Evolutionary conservation across 1,140 invertebrate genomes (phyloP), one percentile per base, ranked within the genome.

Genomic region (Drosophila nannoptera): DNA sequence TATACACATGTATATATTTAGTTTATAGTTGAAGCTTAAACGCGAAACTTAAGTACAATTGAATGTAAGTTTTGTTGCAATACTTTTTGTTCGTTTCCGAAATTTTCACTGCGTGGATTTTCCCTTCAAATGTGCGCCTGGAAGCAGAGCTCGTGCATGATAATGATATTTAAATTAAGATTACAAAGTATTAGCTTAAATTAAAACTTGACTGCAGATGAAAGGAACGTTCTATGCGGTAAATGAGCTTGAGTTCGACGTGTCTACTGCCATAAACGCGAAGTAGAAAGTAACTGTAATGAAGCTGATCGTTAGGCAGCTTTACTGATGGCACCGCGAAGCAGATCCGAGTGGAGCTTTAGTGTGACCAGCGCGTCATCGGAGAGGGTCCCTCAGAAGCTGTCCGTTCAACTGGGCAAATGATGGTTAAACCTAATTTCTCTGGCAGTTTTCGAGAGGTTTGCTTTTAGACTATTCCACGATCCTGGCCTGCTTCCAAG

Each of bases 31-130:
- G 61, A 52, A 82, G 58, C 78, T 82, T 81, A 83, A 50, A 66
- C 22, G 55, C 42, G 38, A 62, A 67, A 66, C 72, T 83, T 84
- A 84, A 86, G 80, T 83, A 84, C 75, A 70, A 72, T 73, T 83
- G 80, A 84, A 84, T 84, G 80, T 84, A 76, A 73, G 43, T 82
- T 78, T 22, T 36, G 38, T 70, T 62, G 68, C 66, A 83, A 84
- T 84, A 84, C 80, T 83, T 67, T 61, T 61, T 65, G 60, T 42
- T 46, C 48, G 73, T 60, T 50, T 61, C 12, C 16, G 11, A 31
- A 48, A 48, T 35, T 46, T 38, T 50, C 14, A 31, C 9, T 48
- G 14, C 53, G 35, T 69, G 7, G 40, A 12, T 42, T 42, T 42
- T 40, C 12, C 5, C 7, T 32, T 49, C 7, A 2, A 12, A 49